phyloP scores from a whole-genome alignment of 2,113 vertebrate species.

The Tragelaphus buxtoni region DNA sequence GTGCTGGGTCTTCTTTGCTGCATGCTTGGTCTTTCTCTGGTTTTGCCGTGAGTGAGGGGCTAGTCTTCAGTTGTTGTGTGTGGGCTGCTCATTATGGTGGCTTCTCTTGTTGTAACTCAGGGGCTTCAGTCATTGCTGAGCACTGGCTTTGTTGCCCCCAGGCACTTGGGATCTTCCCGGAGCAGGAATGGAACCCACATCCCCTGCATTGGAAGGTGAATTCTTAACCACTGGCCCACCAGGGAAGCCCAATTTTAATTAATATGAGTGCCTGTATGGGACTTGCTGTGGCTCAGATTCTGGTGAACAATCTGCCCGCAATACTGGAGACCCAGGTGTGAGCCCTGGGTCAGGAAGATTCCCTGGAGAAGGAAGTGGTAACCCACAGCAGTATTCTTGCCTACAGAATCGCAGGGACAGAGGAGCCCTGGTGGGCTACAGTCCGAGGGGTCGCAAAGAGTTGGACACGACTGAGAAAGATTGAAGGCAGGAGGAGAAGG shows the following conservation, averaged over 20 bases:
- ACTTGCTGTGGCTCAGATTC: background rate
- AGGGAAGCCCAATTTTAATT: background rate
- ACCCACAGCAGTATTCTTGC: background rate
- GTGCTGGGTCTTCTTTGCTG: background rate
- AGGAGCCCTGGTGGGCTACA: background rate
- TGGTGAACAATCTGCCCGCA: background rate
- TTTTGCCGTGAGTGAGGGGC: background rate
- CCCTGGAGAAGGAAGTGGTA: background rate
- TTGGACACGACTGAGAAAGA: background rate
- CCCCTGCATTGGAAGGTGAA: background rate
- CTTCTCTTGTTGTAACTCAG: background rate
- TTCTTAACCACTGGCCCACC: background rate
- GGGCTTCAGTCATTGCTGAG: background rate
- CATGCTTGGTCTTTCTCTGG: background rate
- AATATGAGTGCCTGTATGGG: background rate
- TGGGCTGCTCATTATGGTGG: background rate
- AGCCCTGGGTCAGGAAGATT: background rate
- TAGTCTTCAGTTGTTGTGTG: background rate
- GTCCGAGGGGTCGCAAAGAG: fast-evolving
- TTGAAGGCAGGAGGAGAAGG: background rate
- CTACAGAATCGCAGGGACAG: background rate
- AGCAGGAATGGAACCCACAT: background rate
- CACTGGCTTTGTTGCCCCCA: background rate
- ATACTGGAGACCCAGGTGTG: background rate
- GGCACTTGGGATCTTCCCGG: background rate